Percentiles rank a stretch among this genome's conserved stretches.
These are phyloP conservation scores for Limnephilus lunatus DNA, from an alignment of 2,888 invertebrate genomes.

Conservation along the genomic window DNA sequence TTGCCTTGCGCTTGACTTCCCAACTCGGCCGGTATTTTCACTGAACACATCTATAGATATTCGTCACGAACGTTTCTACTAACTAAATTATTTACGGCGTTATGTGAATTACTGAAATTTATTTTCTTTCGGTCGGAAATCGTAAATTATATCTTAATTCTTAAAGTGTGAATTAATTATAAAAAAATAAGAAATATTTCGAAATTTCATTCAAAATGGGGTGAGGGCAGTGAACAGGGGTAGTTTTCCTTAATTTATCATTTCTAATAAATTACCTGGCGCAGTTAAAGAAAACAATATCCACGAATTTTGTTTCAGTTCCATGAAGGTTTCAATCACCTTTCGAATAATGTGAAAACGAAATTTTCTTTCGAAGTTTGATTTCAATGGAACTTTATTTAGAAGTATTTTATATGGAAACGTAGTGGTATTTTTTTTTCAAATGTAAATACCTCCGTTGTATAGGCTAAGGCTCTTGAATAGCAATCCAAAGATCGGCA, in stretches of 20 bases:
- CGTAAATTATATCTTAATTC: constrained; percentile 31
- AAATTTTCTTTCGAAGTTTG: neutral
- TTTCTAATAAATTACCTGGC: neutral
- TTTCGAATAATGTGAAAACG: neutral
- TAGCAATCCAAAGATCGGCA: too few relatives aligned
- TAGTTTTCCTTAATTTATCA: constrained; percentile 2
- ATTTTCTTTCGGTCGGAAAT: constrained; percentile 35
- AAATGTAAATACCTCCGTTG: too few relatives aligned
- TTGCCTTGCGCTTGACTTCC: constrained; percentile 33
- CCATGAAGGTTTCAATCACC: neutral
- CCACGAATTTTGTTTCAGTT: neutral
- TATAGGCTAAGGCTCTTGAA: too few relatives aligned
- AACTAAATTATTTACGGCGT: constrained; percentile 32
- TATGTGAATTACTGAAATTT: constrained; percentile 24
- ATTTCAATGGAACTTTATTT: neutral
- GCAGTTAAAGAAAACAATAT: neutral
- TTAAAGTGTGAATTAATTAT: constrained; percentile 13
- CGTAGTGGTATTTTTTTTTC: too few relatives aligned
- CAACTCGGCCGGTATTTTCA: constrained; percentile 27
- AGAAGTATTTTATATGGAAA: neutral
- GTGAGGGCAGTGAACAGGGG: constrained; percentile 3
- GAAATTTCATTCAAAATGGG: neutral
- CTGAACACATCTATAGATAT: constrained; percentile 40
- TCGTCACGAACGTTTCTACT: constrained; percentile 32
- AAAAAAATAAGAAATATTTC: constrained; percentile 6